Evolutionary conservation across 2,113 vertebrate genomes (phyloP).

Genomic region (Tyrannus savana): DNA sequence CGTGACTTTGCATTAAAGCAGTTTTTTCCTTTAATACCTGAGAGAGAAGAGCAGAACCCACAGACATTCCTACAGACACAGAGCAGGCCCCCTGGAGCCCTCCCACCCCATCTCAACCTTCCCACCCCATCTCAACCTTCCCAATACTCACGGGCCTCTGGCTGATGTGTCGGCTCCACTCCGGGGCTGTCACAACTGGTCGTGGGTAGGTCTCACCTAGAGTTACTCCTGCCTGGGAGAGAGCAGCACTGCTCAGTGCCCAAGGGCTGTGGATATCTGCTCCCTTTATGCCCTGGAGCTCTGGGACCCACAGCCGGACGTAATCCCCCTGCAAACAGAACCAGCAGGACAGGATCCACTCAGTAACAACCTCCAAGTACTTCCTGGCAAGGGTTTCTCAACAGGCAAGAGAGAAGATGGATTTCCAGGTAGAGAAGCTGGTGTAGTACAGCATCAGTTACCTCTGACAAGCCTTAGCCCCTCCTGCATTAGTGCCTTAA

Average conservation of each 20-base stretch:
- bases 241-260: constrained; percentile 69
- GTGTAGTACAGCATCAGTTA: neutral
- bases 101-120: neutral
- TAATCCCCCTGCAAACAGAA: constrained; percentile 79
- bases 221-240: constrained; percentile 68
- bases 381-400: neutral
- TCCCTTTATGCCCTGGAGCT: constrained; percentile 74
- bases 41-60: neutral
- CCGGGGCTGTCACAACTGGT: constrained; percentile 75
- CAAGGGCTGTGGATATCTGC: constrained; percentile 79
- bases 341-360: neutral
- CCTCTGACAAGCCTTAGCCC: neutral
- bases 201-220: constrained; percentile 77
- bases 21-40: neutral
- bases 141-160: constrained; percentile 73
- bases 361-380: neutral
- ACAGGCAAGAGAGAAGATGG: neutral
- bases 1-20: neutral
- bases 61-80: neutral
- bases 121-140: neutral
- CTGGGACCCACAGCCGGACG: constrained; percentile 78
- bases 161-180: constrained; percentile 78
- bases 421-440: neutral
- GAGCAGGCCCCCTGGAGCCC: neutral
- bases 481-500: neutral